Evolutionary conservation across 2,113 vertebrate genomes (phyloP).

Genomic region (Austrofundulus limnaeus): DNA sequence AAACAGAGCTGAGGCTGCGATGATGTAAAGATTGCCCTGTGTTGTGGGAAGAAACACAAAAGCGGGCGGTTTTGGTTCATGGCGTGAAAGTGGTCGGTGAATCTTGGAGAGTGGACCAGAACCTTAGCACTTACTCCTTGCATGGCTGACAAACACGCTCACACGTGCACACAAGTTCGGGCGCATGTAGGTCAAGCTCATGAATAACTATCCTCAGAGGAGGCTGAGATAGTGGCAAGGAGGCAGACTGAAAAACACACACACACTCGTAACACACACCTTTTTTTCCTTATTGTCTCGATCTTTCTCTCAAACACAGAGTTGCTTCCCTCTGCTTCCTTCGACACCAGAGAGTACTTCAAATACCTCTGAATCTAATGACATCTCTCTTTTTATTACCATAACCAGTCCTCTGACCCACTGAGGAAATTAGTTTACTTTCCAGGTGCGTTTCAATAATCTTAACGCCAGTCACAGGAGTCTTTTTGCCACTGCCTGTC

Average conservation of each 20-base stretch:
- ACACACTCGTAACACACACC: slow-evolving; percentile 10
- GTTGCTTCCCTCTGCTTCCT: slow-evolving; percentile 1
- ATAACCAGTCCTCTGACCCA: slow-evolving; percentile 68
- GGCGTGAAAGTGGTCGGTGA: slow-evolving; percentile 66
- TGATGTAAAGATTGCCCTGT: slow-evolving; percentile 33
- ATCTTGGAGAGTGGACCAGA: slow-evolving; percentile 59
- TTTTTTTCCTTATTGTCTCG: slow-evolving; percentile 3
- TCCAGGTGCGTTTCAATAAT: slow-evolving; percentile 65
- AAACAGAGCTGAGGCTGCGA: slow-evolving; percentile 34
- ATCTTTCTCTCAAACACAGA: slow-evolving; percentile 27
- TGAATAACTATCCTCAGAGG: slow-evolving; percentile 65
- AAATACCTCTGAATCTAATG: slow-evolving; percentile 69
- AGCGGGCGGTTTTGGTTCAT: slow-evolving; percentile 41
- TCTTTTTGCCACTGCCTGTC: slow-evolving; percentile 33
- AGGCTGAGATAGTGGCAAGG: slow-evolving; percentile 39
- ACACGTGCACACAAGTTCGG: slow-evolving; percentile 28
- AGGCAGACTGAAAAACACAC: slow-evolving; percentile 51
- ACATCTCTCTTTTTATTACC: slow-evolving; percentile 71
- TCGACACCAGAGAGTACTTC: slow-evolving; percentile 47
- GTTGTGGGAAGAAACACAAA: slow-evolving; percentile 41
- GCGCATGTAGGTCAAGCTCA: slow-evolving; percentile 70
- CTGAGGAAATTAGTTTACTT: slow-evolving; percentile 62
- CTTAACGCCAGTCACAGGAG: slow-evolving; percentile 43
- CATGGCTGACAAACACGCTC: slow-evolving; percentile 27
- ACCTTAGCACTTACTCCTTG: slow-evolving; percentile 54